Evolutionary conservation across 2,113 vertebrate genomes (phyloP).

Genomic region (Xyrauchen texanus): DNA sequence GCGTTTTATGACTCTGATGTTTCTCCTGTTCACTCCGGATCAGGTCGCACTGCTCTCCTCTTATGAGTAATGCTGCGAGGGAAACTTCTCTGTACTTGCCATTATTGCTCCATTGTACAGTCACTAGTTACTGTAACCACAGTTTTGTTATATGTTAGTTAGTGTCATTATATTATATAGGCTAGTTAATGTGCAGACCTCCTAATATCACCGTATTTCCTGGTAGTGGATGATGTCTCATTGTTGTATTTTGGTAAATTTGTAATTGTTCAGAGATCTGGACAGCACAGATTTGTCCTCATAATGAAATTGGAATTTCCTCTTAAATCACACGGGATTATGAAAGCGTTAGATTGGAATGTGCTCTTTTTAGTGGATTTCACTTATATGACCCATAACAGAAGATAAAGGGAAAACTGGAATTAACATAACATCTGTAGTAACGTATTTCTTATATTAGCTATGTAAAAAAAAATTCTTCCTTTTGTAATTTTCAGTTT

Average conservation of each 20-base stretch:
- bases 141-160: too few species aligned
- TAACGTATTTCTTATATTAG: too few species aligned
- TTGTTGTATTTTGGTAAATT: background rate
- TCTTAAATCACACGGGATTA: background rate
- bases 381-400: background rate
- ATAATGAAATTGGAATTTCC: background rate
- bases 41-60: conserved; percentile 16
- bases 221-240: background rate
- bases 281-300: background rate
- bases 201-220: background rate
- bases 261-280: background rate
- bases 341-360: background rate
- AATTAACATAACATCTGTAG: background rate
- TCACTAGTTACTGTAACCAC: conserved; percentile 28
- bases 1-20: conserved; percentile 12
- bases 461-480: too few species aligned
- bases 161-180: background rate
- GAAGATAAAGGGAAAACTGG: background rate
- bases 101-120: conserved; percentile 34
- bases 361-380: background rate
- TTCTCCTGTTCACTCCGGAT: background rate
- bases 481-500: too few species aligned
- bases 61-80: conserved; percentile 36
- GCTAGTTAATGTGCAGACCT: background rate
- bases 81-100: conserved; percentile 30